Base-by-base conservation (phyloP, 2,888 invertebrate species). In the Lithophane leautieri region DNA sequence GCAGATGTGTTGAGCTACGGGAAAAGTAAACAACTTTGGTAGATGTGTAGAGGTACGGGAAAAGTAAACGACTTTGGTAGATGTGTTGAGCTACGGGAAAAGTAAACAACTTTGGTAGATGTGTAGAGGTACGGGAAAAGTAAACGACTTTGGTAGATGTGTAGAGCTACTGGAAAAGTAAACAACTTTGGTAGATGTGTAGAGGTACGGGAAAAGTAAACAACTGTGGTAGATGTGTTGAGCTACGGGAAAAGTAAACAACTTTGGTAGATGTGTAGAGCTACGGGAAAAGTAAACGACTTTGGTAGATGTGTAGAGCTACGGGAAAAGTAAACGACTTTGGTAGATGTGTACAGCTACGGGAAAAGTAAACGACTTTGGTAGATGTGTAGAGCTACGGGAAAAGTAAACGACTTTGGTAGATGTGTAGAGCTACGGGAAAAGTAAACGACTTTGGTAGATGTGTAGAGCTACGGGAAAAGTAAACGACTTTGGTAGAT, bases 331-430 rank as follows among this genome's bases (percentile, higher is more conserved):
- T 22, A 52, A 73, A 52, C 22, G 16, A 50, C 22, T 47, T 47
- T 50, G 50, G 50, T 50, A 50, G 19, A 50, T 50, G 19, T 50
- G 50, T 50, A 60, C 7, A 58, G 4, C 2, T 52, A 40, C 9
- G 22, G n/a, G 11, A 74, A 80, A 16, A n/a, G 9, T 22, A 52
- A 73, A 52, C n/a, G 47, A 78, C 22, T 42, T 42, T 80, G 50
- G 8, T 50, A 50, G 3, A 50, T 50, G 19, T 50, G 19, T 50
- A 54, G 11, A 58, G 7, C 1, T 52, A 40, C 12, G n/a, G 25
- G 11, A 74, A 80, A 19, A 28, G 12, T 22, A 52, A 73, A 52
- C 19, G 19, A 50, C 50, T 47, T 47, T 50, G 50, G 8, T 50
- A 50, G 2, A 50, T 50, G 19, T 50, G 19, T 50, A 54, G 11